phyloP scores from a whole-genome alignment of 1,140 invertebrate species.

The Drosophila busckii region DNA sequence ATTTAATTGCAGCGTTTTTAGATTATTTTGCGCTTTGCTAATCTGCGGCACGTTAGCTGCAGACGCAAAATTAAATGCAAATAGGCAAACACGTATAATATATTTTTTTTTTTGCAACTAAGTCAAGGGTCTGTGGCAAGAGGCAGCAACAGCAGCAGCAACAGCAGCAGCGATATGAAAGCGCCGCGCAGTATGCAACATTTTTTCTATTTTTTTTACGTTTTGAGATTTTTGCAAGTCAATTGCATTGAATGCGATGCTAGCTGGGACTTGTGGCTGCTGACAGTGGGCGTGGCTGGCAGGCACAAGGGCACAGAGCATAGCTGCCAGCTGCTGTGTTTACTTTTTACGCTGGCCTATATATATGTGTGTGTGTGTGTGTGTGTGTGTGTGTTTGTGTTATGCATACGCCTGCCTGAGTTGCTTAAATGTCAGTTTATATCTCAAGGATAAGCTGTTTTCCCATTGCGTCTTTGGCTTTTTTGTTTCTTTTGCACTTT shows the following conservation, averaged over 20 bases:
- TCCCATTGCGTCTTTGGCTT: slow-evolving; percentile 53
- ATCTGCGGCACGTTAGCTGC: slow-evolving; percentile 61
- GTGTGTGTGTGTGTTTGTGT: slow-evolving; percentile 32
- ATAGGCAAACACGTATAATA: too few relatives aligned
- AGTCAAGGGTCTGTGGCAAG: slow-evolving; percentile 6
- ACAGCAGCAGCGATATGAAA: neutral
- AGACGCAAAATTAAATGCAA: slow-evolving; percentile 54
- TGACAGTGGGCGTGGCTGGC: neutral
- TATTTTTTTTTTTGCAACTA: neutral
- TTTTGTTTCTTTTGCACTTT: slow-evolving; percentile 23
- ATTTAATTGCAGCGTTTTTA: slow-evolving; percentile 69
- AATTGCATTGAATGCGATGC: slow-evolving; percentile 70
- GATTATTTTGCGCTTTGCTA: slow-evolving; percentile 50
- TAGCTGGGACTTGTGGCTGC: neutral
- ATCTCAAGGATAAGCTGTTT: slow-evolving; percentile 75
- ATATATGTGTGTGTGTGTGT: slow-evolving; percentile 17
- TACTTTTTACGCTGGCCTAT: slow-evolving; percentile 22
- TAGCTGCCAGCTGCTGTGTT: slow-evolving; percentile 43
- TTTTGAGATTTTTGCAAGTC: slow-evolving; percentile 26
- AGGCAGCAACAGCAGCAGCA: neutral
- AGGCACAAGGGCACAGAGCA: slow-evolving; percentile 38
- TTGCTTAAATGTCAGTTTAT: slow-evolving; percentile 76
- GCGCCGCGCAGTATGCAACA: slow-evolving; percentile 27
- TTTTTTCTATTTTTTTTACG: slow-evolving; percentile 8
- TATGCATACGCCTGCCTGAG: slow-evolving; percentile 71